Conservation (phyloP, 2,113 vertebrate genomes). For the Poecile atricapillus region DNA sequence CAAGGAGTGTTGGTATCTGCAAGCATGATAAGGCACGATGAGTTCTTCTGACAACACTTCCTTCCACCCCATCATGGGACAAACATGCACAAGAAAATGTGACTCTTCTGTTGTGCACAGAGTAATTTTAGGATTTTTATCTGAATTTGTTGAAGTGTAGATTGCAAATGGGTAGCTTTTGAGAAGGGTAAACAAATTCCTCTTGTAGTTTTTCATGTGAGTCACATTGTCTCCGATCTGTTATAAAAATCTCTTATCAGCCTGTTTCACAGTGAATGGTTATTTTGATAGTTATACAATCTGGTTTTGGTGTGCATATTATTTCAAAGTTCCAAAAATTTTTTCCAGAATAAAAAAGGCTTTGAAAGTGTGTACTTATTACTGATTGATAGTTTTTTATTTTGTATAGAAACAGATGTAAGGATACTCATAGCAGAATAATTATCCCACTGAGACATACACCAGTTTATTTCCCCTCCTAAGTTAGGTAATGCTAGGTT, state of each 20-base stretch:
- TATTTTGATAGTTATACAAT: not conserved
- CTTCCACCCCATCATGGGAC: not conserved
- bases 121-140: not conserved
- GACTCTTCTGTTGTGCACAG: not conserved
- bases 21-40: not conserved
- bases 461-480: not conserved
- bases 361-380: not conserved
- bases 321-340: not conserved
- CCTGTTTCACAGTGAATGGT: not conserved
- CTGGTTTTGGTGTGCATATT: not conserved
- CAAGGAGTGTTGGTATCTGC: not conserved
- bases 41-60: not conserved
- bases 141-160: not conserved
- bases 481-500: not conserved
- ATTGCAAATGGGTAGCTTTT: not conserved
- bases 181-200: not conserved
- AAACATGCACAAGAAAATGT: not conserved
- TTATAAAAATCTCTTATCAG: not conserved
- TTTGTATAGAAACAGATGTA: not conserved
- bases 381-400: not conserved
- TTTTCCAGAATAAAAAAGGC: not conserved
- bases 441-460: not conserved
- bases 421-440: not conserved
- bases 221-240: not conserved
- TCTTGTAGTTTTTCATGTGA: not conserved